Conservation (phyloP, 2,113 vertebrate species). For the Hemiscyllium ocellatum region DNA sequence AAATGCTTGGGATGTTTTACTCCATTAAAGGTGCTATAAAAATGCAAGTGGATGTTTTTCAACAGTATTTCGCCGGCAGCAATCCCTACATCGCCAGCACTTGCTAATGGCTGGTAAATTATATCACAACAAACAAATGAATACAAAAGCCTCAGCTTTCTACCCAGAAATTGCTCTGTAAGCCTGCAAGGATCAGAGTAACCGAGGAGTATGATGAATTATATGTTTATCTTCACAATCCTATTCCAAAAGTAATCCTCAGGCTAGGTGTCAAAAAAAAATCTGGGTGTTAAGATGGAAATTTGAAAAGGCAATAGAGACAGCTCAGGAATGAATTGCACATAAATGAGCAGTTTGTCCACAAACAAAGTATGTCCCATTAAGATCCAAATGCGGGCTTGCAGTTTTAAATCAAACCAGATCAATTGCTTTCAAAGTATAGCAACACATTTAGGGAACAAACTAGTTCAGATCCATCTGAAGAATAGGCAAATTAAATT, state of each 20-base stretch:
- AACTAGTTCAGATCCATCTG: too few species aligned
- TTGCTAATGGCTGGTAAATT: not conserved
- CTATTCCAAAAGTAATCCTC: slow-evolving; percentile 27
- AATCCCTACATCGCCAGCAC: not conserved
- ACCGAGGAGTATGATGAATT: not conserved
- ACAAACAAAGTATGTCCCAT: not conserved
- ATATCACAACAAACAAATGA: not conserved
- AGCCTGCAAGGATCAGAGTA: not conserved
- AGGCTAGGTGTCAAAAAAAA: not conserved
- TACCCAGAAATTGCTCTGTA: not conserved
- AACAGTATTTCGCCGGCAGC: not conserved
- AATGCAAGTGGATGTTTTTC: not conserved
- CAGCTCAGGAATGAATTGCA: not conserved
- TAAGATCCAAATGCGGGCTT: not conserved
- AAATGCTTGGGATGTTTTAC: not conserved
- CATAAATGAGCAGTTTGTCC: not conserved
- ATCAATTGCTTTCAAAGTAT: not conserved
- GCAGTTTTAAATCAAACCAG: not conserved
- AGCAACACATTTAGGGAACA: not conserved
- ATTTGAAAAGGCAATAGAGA: not conserved
- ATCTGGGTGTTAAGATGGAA: not conserved
- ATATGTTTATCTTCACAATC: slow-evolving; percentile 4
- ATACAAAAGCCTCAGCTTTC: not conserved
- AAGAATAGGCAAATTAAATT: not conserved
- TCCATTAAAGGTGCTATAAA: not conserved